Evolutionary conservation across 2,888 invertebrate genomes (phyloP), one percentile per base, ranked within the genome.

Genomic region (Eupsilia transversa): DNA sequence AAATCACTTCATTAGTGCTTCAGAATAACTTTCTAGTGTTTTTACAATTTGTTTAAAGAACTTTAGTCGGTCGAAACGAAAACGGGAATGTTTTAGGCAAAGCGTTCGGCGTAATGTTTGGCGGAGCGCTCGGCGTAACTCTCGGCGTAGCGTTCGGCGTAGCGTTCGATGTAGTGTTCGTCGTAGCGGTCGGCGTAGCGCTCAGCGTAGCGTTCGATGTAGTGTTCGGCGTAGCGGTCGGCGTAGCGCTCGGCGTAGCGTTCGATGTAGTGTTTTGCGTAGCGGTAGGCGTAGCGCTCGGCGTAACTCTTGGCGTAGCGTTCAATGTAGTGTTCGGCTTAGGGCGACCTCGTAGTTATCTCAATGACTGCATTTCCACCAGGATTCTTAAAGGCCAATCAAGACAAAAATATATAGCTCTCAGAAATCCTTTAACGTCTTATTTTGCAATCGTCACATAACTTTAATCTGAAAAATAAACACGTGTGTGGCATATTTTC

Each of bases 1-100:
- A 38, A 57, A 64, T 43, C 56, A 68, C 20, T 35, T 54, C 30
- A 67, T 57, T 57, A 66, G 20, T 52, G 17, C 23, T 64, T 30
- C 27, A 46, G 35, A 65, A 30, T 60, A 52, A 52, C 17, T 61
- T 76, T 77, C 46, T 74, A 52, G 27, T 60, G 14, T 33, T 60
- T 46, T 38, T 52, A 17, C 35, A 38, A 14, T 63, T 60, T 41
- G 1, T 41, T 41, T 43, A 23, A 20, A 43, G 27, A 27, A 23
- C 27, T 41, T 35, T 23, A n/a, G 10, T 43, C 27, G 35, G 14
- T 54, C 10, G n/a, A n/a, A 27, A 35, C 2, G 20, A 23, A 23
- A 49, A 30, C 23, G 10, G 5, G 14, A 30, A 30, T 54, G 7
- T 33, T 43, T 43, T 17, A 23, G 27, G 12, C 33, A 14, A 35